Evolutionary conservation across 2,113 vertebrate genomes (phyloP).

Genomic region (Tringa solitaria): DNA sequence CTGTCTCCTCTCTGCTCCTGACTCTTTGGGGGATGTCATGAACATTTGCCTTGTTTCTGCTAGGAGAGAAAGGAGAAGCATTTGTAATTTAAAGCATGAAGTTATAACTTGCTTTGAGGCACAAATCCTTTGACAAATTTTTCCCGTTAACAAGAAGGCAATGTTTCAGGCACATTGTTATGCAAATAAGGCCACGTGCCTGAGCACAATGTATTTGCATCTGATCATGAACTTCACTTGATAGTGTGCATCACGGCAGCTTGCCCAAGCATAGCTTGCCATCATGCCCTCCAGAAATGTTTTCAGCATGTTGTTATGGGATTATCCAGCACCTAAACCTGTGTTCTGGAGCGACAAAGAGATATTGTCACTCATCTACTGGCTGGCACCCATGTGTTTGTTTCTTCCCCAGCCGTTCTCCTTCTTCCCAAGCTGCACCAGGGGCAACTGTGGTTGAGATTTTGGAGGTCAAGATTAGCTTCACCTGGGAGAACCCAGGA

Average conservation of each 20-base stretch:
- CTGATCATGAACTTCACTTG: neutral
- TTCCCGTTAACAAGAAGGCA: neutral
- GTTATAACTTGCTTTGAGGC: neutral
- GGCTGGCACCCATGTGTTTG: neutral
- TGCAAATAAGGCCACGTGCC: neutral
- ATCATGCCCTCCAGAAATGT: neutral
- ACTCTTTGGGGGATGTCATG: neutral
- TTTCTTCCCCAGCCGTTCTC: neutral
- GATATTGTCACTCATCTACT: neutral
- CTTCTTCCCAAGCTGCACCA: neutral
- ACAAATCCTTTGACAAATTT: neutral
- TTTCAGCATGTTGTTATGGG: neutral
- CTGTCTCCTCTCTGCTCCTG: neutral
- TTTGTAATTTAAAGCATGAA: neutral
- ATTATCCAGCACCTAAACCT: neutral
- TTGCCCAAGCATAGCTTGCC: neutral
- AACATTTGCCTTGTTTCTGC: neutral
- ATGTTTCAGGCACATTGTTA: neutral
- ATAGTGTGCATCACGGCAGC: neutral
- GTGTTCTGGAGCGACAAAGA: neutral
- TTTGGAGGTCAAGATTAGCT: neutral
- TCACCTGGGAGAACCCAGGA: neutral
- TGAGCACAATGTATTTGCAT: neutral
- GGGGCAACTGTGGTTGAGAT: neutral
- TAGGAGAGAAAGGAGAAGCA: neutral